These are phyloP conservation scores for Stichodactyla mertensii DNA, from an alignment of 64 coral and sea anemone species.

Conservation along the genomic window DNA sequence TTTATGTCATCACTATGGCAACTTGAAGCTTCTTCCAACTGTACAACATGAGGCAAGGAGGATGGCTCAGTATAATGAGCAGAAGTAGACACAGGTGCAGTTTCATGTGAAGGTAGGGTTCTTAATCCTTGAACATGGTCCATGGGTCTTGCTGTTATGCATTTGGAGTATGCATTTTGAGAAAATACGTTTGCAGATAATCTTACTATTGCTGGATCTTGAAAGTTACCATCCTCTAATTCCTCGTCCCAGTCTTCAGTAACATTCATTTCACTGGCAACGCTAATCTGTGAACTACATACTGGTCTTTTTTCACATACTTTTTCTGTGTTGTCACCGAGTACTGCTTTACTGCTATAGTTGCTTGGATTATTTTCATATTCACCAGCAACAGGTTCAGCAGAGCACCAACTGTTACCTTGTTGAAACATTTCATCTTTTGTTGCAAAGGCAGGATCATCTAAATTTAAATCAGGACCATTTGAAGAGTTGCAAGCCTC, in stretches of 20 bases:
- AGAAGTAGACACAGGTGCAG: background rate
- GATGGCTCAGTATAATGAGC: background rate
- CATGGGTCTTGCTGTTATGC: background rate
- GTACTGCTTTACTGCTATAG: no score
- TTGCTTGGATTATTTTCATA: background rate
- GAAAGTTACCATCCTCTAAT: background rate
- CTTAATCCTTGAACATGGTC: background rate
- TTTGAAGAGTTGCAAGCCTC: background rate
- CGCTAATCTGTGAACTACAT: background rate
- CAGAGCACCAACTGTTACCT: background rate
- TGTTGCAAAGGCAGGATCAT: background rate
- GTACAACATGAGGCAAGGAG: no score
- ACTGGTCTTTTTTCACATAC: background rate
- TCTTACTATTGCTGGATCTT: background rate
- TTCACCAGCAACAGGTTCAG: background rate
- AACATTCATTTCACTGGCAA: background rate
- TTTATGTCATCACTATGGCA: background rate
- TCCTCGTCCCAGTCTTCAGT: background rate
- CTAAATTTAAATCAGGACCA: background rate
- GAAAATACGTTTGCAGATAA: background rate
- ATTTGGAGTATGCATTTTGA: background rate
- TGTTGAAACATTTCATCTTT: background rate
- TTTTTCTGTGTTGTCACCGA: background rate
- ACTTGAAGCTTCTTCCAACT: background rate
- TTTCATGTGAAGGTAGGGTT: background rate